Evolutionary conservation across 2,888 invertebrate genomes (phyloP), one percentile per base, ranked within the genome.

Genomic region (Dynastes grantii): DNA sequence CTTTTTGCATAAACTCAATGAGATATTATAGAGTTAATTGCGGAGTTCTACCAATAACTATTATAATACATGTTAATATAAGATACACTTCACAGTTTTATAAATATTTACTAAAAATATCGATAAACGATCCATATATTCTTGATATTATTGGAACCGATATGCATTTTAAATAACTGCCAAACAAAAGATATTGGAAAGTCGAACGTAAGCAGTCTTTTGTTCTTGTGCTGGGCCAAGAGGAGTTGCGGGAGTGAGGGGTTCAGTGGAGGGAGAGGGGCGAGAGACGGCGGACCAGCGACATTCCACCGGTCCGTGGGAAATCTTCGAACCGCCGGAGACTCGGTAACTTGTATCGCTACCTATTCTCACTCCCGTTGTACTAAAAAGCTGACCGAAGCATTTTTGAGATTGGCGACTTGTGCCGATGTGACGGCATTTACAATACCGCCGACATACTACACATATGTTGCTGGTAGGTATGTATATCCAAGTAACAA

Each of bases 281-380:
- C 80, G 82, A 82, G 83, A 80, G 82, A 79, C 82, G 82, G 83
- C 82, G 84, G 83, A 81, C 84, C 85, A 85, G 86, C 87, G 87
- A 87, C 87, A 87, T 87, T 87, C 87, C 86, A 84, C 77, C 83
- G 86, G 85, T 84, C 86, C 86, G 86, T 86, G 87, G 87, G 86
- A 87, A 86, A 85, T 85, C 83, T 81, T 80, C 80, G 81, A 84
- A 83, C 84, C 76, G 73, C 84, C 76, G 73, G 53, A 79, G 80
- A 81, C 81, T 80, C 80, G 80, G 81, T 80, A 82, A 82, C 83
- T 83, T 84, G 84, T 84, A 83, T 83, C 84, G 86, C 86, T 86
- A 85, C 85, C 85, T 85, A 86, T 86, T 86, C 85, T 86, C 86
- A 86, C 86, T 86, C 85, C 85, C 84, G 84, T 85, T 85, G 84